phyloP scores from a whole-genome alignment of 2,113 vertebrate genomes.

The Verasper variegatus region DNA sequence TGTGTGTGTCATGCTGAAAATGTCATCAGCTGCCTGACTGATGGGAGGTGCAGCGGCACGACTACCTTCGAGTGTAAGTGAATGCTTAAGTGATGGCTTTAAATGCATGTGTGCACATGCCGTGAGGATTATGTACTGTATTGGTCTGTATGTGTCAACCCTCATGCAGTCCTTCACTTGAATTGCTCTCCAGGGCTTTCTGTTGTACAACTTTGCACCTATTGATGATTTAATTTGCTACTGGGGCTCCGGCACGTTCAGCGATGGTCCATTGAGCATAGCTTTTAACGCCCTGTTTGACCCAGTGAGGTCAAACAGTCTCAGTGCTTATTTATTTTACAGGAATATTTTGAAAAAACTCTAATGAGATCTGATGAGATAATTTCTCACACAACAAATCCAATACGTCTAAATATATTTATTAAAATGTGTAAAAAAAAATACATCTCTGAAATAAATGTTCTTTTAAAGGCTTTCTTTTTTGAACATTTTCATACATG shows the following conservation, averaged over 20 bases:
- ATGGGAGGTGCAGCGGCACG: background rate
- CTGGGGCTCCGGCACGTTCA: background rate
- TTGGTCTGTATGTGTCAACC: background rate
- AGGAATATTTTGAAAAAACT: constrained; percentile 4
- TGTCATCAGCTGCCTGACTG: constrained; percentile 54
- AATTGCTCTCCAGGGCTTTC: constrained; percentile 1
- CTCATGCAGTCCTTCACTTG: background rate
- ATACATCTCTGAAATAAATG: no score
- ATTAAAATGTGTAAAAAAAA: no score
- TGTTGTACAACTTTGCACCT: constrained; percentile 10
- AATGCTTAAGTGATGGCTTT: constrained; percentile 7
- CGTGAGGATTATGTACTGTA: background rate
- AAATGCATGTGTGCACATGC: background rate
- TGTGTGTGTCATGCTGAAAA: constrained; percentile 44
- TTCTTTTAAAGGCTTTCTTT: no score
- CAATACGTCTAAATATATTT: background rate
- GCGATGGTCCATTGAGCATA: background rate
- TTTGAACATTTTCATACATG: no score
- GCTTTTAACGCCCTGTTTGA: constrained; percentile 14
- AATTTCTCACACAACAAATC: background rate
- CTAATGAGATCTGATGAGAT: background rate
- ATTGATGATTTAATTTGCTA: constrained; percentile 31
- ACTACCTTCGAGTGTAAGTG: background rate
- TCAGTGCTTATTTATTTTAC: background rate
- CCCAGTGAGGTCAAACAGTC: constrained; percentile 13